Base-by-base conservation (phyloP, 2,888 invertebrate species). In the Amaurobius ferox region DNA sequence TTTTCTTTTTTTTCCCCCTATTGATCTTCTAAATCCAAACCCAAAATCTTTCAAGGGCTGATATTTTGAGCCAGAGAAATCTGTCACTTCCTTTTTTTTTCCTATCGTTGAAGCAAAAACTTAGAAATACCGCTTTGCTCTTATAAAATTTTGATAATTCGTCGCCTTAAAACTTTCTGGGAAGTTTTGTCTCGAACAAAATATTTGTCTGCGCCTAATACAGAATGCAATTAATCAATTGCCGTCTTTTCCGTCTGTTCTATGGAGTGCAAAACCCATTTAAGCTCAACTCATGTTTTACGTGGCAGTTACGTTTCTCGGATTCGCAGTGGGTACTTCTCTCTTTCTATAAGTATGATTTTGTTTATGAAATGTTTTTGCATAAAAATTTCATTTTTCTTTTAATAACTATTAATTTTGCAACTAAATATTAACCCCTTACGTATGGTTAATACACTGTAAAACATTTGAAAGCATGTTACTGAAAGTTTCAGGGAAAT, bases 31-130 rank as follows among this genome's bases (percentile, higher is more conserved):
- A 55, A 55, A 55, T 23, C 23, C 23, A 55, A 55, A 55, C 2
- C 55, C 23, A 16, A 23, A 55, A 55, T 23, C 23, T 23, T 55
- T 16, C 6, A 55, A 55, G 23, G 19, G 2, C 16, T 19, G 55
- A 55, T 55, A 55, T 23, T 44, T 44, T 55, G 55, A 23, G 23
- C 5, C 6, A 23, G 6, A 55, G 55, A 55, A 5, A 55, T 23
- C 55, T 55, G 55, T 23, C 55, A 55, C 55, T 6, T 55, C 23
- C 55, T 55, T 55, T 55, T 23, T 44, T 44, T 44, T 44, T 44
- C 16, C 2, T 44, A 3, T 11, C 55, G 0, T 11, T 55, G 23
- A 55, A 5, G 23, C 23, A 55, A 55, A 23, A 55, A 16, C 44
- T 44, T 16, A 16, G 16, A 44, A 11, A 44, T 16, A 11, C 3